phyloP scores from a whole-genome alignment of 2,888 invertebrate species.

The Tanaodytes sp. region DNA sequence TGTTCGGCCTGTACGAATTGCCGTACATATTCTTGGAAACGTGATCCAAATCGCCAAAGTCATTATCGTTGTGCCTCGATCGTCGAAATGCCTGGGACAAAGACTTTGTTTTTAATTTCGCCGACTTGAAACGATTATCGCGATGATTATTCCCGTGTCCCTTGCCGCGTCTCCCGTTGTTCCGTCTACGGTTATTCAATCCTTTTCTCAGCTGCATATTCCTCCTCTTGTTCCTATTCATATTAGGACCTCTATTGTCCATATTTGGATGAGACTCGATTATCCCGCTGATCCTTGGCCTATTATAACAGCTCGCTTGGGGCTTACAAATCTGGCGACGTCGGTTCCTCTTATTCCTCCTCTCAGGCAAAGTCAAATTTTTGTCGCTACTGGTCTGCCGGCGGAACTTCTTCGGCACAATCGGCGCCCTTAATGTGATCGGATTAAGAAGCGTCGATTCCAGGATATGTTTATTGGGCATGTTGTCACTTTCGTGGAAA shows the following conservation, averaged over 20 bases:
- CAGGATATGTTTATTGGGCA: not conserved
- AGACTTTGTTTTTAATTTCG: conserved; percentile 31
- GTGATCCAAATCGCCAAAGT: conserved; percentile 18
- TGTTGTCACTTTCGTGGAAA: conserved; percentile 4
- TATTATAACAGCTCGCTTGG: conserved; percentile 46
- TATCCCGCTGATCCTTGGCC: conserved; percentile 10
- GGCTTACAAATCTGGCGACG: conserved; percentile 56
- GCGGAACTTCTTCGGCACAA: conserved; percentile 19
- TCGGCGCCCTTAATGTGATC: not conserved
- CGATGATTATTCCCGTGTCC: not conserved
- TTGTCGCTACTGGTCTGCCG: conserved; percentile 31
- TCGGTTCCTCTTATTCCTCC: conserved; percentile 50
- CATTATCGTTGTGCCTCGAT: conserved; percentile 21
- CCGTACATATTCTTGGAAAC: conserved; percentile 31
- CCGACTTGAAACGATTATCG: conserved; percentile 7
- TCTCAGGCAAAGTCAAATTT: conserved; percentile 38
- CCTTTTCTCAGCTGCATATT: conserved; percentile 8
- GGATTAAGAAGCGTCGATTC: conserved; percentile 1
- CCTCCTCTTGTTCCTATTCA: conserved; percentile 9
- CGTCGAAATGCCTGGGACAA: conserved; percentile 32
- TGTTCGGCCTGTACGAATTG: conserved; percentile 9
- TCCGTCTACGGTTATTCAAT: conserved; percentile 11
- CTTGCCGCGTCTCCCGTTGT: not conserved
- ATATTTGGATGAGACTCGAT: conserved; percentile 9
- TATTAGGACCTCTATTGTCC: conserved; percentile 22